Evolutionary conservation across 2,888 invertebrate genomes (phyloP).

Genomic region (Phasia obesa): DNA sequence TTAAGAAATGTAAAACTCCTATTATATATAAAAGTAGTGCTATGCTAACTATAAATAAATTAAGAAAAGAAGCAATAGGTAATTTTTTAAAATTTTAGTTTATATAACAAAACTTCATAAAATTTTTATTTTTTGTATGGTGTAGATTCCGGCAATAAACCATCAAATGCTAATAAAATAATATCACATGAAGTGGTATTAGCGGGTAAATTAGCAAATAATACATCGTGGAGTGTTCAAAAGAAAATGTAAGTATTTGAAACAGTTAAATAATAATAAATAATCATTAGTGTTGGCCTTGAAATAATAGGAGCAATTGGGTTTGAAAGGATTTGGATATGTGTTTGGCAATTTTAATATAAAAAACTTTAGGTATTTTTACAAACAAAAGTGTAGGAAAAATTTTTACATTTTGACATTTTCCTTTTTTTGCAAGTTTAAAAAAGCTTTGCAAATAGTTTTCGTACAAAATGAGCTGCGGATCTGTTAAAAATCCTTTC

Average conservation of each 20-base stretch:
- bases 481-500: no score
- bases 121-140: constrained; percentile 21
- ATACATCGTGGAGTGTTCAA: constrained; percentile 87
- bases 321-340: no score
- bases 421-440: no score
- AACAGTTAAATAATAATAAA: no score
- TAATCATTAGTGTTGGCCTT: no score
- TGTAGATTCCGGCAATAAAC: constrained; percentile 80
- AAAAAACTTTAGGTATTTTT: no score
- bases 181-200: constrained; percentile 86
- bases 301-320: no score
- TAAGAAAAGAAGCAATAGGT: constrained; percentile 86
- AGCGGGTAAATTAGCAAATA: constrained; percentile 85
- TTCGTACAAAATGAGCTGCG: no score
- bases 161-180: constrained; percentile 80
- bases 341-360: no score
- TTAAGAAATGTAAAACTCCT: constrained; percentile 89
- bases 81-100: constrained; percentile 3
- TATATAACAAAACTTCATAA: not conserved
- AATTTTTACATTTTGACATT: no score
- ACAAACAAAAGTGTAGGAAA: no score
- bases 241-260: constrained; percentile 83
- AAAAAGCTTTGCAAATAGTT: no score
- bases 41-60: constrained; percentile 87
- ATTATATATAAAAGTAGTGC: constrained; percentile 90